Evolutionary conservation across 1,140 invertebrate species (phyloP), one percentile per base, ranked within the genome.

Genomic region (Pseudobourletiella spinata): DNA sequence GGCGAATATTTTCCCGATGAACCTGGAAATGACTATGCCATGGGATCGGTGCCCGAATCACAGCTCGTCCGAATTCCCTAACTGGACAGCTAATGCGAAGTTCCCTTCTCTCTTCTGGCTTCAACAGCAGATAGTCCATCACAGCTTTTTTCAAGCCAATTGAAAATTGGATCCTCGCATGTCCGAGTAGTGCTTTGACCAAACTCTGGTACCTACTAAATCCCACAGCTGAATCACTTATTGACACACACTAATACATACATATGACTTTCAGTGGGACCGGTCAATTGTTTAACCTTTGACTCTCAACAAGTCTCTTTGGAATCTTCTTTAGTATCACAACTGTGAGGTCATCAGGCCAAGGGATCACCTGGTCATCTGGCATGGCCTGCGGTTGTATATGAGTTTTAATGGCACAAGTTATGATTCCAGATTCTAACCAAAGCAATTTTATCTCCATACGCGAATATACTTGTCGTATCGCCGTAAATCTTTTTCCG

Each of bases 1-100:
- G 79, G 29, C 75, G 71, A 64, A 86, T 76, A 8, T 75, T 78
- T 63, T 87, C 80, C 57, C 77, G 75, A 2, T 80, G 76, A 20
- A 77, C 74, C n/a, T 79, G 70, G 59, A 78, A 82, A 14, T 72
- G 72, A 8, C 79, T 76, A 73, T 89, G 87, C 88, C 88, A 92
- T 0, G 88, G 84, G 44, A 91, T 80, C 1, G 89, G 89, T 29
- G 85, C 85, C 39, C 87, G 77, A 28, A 91, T 79, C 1, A 81
- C 68, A 32, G 81, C 72, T 57, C 76, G 69, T 2, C 84, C 83
- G 77, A 82, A 87, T 22, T 79, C 71, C 1, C 75, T 63, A 11
- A 85, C 84, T 57, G 82, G 74, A 42, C 78, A 79, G 32, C 78
- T 70, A 42, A 89, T 84, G 44, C 76, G 75, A 4, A 90, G 75